Evolutionary conservation across 2,888 invertebrate genomes (phyloP), one percentile per base, ranked within the genome.

Genomic region (Drosophila leonis): DNA sequence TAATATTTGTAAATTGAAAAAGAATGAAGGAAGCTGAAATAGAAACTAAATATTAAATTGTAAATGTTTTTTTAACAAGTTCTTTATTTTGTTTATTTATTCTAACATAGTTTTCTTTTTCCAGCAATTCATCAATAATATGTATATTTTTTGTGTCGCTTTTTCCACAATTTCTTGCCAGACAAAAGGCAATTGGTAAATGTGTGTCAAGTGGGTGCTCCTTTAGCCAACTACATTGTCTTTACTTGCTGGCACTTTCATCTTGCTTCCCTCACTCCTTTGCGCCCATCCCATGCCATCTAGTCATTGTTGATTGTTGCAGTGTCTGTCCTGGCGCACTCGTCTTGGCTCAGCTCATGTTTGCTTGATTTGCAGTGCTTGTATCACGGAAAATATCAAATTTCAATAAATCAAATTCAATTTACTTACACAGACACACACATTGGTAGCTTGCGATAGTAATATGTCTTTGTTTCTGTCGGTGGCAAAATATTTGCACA

Each of bases 331-430:
- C 63, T 61, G 60, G 72, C 71, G 48, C 42, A 52, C 56, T 54
- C 49, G 57, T 56, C 74, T 54, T 87, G 75, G 59, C 67, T 62
- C 62, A 56, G 72, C 71, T 85, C 78, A 70, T 80, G 86, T 89
- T 80, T 89, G 82, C 89, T 87, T 88, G 87, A 86, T 89, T 86
- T 88, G 80, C 90, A 79, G 73, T 77, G 77, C 86, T 85, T 80
- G 80, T 88, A 88, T 88, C 89, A 86, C 81, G 80, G 88, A 87
- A 88, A 82, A 90, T 90, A 91, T 91, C 90, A 91, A 90, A 91
- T 91, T 91, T 91, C 91, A 91, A 91, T 91, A 91, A 91, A 91
- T 91, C 91, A 91, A 91, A 91, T 91, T 91, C 85, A 91, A 91
- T 91, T 91, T 91, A 83, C 80, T 73, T 79, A 67, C 65, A 85